Percentiles rank a stretch among this genome's conserved stretches.
These are phyloP conservation scores for Cossypha caffra DNA, from an alignment of 2,797 vertebrate species.

Conservation along the genomic window DNA sequence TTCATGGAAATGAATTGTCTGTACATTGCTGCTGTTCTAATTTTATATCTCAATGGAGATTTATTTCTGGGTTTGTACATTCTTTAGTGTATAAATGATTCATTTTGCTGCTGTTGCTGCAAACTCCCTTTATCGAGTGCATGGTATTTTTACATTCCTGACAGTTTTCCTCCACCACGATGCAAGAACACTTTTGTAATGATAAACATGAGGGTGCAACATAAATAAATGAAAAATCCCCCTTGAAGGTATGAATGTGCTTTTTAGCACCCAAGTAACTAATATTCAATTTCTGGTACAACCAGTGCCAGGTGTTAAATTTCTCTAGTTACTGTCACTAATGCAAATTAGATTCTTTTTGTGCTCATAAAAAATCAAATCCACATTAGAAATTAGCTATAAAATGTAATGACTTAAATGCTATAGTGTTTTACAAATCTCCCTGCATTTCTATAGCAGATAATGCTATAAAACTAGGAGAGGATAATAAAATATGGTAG, in stretches of 20 bases:
- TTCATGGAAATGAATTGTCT: conserved; percentile 45
- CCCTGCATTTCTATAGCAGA: conserved; percentile 78
- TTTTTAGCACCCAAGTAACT: conserved; percentile 80
- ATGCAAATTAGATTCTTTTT: conserved; percentile 86
- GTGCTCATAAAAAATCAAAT: conserved; percentile 85
- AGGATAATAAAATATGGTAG: conserved; percentile 81
- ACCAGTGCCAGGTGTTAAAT: conserved; percentile 85
- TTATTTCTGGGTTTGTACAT: conserved; percentile 51
- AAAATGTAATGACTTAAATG: conserved; percentile 89
- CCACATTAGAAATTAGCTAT: conserved; percentile 88
- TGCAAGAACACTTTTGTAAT: conserved; percentile 74
- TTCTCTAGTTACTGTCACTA: conserved; percentile 87
- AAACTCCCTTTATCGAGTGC: conserved; percentile 40
- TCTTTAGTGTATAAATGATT: conserved; percentile 71
- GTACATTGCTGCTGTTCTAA: conserved; percentile 31
- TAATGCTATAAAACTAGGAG: conserved; percentile 80
- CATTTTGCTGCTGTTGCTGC: conserved; percentile 64
- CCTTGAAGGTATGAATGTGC: conserved; percentile 75
- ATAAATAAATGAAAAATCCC: conserved; percentile 80
- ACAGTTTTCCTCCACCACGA: conserved; percentile 70
- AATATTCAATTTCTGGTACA: conserved; percentile 83
- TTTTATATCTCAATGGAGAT: conserved; percentile 64
- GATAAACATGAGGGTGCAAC: conserved; percentile 75
- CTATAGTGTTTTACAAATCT: conserved; percentile 87
- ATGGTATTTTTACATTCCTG: conserved; percentile 56